Base-by-base conservation (phyloP, 2,888 invertebrate species). In the Drosophila affinis region DNA sequence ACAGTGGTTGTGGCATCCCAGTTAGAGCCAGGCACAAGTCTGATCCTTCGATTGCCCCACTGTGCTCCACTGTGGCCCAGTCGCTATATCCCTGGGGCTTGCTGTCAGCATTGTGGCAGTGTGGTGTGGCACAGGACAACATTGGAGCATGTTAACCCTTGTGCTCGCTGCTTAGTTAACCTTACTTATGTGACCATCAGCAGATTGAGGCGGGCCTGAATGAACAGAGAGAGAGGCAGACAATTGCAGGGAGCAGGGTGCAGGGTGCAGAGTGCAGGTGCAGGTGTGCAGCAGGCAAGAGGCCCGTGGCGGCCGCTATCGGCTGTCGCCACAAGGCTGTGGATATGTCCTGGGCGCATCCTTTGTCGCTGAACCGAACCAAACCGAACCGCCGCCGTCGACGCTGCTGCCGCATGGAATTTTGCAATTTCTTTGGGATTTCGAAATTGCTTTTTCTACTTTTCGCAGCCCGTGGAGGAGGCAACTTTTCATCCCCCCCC, bases 391-490 rank as follows among this genome's bases (percentile, higher is more conserved):
- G 29, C 29, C 29, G 9, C 9, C 9, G 29, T 7, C 29, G 29
- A 61, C 69, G 56, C 53, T 39, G 71, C 65, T 71, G 78, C 85
- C 85, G 74, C 85, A 87, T 89, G 89, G 88, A 89, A 88, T 89
- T 88, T 89, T 80, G 80, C 88, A 87, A 88, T 88, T 88, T 89
- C 85, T 89, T 81, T 85, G 85, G 81, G 85, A 85, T 86, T 88
- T 87, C 76, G 81, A 89, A 89, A 89, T 88, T 89, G 89, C 88
- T 88, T 89, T 89, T 89, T 78, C 87, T 81, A 86, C 88, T 88
- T 86, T 81, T 71, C 84, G 72, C 75, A 74, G 60, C 56, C 69
- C 63, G 68, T 76, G 67, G 47, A 77, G 70, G 71, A 72, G 76
- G 69, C 77, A 72, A 72, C 81, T 77, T 67, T 72, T 53, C 63